Conservation (phyloP, 2,888 invertebrate species). For the Eutolmus rufibarbis region DNA sequence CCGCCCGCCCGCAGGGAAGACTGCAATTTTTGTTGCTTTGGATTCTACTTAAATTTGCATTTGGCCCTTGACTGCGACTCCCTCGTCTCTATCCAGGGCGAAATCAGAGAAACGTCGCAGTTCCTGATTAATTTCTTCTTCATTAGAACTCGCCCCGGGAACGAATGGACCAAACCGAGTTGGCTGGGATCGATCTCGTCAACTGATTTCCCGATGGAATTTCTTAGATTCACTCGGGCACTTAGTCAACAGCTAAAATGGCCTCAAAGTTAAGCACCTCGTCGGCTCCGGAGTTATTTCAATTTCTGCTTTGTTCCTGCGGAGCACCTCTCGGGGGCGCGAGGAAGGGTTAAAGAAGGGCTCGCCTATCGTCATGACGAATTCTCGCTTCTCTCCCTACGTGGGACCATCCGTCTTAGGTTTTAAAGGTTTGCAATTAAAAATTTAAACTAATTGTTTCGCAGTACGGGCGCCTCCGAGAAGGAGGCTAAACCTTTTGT, state of each 20-base stretch:
- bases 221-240: conserved; percentile 4
- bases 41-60: not conserved
- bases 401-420: not conserved
- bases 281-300: not conserved
- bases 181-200: not conserved
- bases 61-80: not conserved
- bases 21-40: not conserved
- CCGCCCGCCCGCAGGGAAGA: not conserved
- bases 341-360: not conserved
- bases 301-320: not conserved
- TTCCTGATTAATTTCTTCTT: not conserved
- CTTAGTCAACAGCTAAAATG: conserved; percentile 17
- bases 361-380: not conserved
- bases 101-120: not conserved
- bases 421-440: conserved; percentile 26
- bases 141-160: not conserved
- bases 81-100: not conserved
- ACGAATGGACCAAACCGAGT: not conserved
- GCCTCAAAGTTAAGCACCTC: not conserved
- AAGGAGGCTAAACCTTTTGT: not conserved
- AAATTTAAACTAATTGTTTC: conserved; percentile 24
- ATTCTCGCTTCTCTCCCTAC: not conserved
- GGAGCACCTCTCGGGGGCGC: not conserved
- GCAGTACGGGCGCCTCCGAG: not conserved
- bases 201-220: conserved; percentile 24